phyloP scores from a whole-genome alignment of 2,797 vertebrate species.

The Eupleurogrammus muticus region DNA sequence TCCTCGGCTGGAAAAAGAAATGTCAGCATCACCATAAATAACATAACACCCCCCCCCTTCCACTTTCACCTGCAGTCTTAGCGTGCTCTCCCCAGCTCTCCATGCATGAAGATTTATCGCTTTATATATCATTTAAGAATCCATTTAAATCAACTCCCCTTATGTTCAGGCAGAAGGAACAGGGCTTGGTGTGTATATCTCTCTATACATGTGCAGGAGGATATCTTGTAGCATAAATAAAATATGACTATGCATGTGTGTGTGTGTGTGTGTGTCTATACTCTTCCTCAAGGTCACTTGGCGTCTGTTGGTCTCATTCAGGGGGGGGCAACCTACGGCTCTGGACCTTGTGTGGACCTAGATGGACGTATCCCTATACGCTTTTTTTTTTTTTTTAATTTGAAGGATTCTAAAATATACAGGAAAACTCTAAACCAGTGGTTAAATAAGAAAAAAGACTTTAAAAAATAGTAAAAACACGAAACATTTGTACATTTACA shows the following conservation, averaged over 20 bases:
- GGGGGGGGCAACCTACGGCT: no score
- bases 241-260: conserved; percentile 15
- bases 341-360: no score
- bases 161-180: conserved; percentile 53
- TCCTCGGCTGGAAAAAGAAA: conserved; percentile 65
- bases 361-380: no score
- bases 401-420: no score
- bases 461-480: no score
- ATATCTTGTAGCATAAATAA: conserved; percentile 37
- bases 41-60: conserved; percentile 24
- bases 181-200: conserved; percentile 35
- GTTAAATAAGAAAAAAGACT: no score
- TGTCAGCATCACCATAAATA: conserved; percentile 72
- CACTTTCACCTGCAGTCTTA: conserved; percentile 53
- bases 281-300: conserved; percentile 9
- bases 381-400: no score
- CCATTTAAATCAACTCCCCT: conserved; percentile 61
- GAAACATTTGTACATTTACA: no score
- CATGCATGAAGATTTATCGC: conserved; percentile 60
- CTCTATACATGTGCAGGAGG: conserved; percentile 4
- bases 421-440: no score
- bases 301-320: not conserved
- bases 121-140: conserved; percentile 69
- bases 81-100: conserved; percentile 43
- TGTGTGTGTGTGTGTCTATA: not conserved